These are phyloP conservation scores for Seriola rivoliana DNA, from an alignment of 2,113 vertebrate genomes.

Conservation along the genomic window DNA sequence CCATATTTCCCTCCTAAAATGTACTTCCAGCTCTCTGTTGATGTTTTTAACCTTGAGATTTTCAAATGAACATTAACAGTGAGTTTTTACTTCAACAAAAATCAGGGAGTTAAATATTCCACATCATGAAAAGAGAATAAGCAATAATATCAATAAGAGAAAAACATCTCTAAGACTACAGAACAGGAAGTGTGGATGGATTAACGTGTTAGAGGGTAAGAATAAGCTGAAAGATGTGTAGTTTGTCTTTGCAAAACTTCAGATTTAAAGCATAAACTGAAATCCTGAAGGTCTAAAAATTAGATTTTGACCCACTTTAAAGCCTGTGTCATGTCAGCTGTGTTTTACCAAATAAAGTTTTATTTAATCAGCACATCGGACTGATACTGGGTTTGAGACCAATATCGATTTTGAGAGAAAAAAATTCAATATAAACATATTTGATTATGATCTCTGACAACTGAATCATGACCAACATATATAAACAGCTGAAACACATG, in stretches of 20 bases:
- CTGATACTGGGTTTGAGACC: too few species aligned
- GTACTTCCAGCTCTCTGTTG: constrained; percentile 6
- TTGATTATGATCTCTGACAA: not conserved
- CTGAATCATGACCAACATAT: too few species aligned
- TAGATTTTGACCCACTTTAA: too few species aligned
- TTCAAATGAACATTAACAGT: not conserved
- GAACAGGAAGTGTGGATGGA: not conserved
- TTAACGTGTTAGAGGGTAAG: not conserved
- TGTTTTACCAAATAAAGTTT: too few species aligned
- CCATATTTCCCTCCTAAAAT: not conserved
- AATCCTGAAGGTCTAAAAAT: too few species aligned
- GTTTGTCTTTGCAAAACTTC: not conserved
- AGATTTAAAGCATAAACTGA: too few species aligned
- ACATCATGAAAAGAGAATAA: constrained; percentile 14
- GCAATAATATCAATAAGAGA: constrained; percentile 49
- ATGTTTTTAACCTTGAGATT: constrained; percentile 2
- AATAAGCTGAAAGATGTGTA: too few species aligned
- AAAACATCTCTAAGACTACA: not conserved
- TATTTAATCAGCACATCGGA: too few species aligned
- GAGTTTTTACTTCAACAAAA: constrained; percentile 22
- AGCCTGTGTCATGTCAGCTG: too few species aligned
- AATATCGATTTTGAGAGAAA: too few species aligned
- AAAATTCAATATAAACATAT: not conserved
- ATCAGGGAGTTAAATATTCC: constrained; percentile 62
- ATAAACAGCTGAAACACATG: too few species aligned